phyloP scores from a whole-genome alignment of 2,113 vertebrate genomes.

The Sturnus vulgaris region DNA sequence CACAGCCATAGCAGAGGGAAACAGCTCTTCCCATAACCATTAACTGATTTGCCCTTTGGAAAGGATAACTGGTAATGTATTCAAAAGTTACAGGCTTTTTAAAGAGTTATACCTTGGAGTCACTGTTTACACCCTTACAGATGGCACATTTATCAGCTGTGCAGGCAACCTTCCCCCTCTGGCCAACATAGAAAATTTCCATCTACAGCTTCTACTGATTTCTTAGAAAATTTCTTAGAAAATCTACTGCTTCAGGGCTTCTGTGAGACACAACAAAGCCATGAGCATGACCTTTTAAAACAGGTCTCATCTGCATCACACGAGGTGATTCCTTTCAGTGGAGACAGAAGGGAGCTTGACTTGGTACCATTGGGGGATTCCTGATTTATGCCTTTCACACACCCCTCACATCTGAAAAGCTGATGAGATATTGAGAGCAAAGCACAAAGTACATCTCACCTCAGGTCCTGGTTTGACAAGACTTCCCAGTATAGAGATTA shows the following conservation, averaged over 20 bases:
- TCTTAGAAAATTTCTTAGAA: neutral
- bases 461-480: neutral
- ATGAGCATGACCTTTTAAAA: neutral
- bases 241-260: neutral
- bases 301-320: neutral
- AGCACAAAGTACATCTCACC: neutral
- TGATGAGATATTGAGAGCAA: neutral
- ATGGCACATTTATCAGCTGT: neutral
- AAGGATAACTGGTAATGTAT: neutral
- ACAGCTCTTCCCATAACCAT: neutral
- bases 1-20: neutral
- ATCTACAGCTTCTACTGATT: neutral
- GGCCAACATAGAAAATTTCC: neutral
- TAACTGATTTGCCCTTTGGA: neutral
- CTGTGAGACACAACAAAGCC: neutral
- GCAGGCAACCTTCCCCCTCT: neutral
- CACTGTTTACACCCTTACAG: neutral
- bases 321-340: accelerated
- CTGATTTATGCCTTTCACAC: neutral
- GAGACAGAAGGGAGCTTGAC: neutral
- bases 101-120: neutral
- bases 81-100: neutral
- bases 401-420: neutral
- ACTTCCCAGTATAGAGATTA: neutral
- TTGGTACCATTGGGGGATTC: neutral